Evolutionary conservation across 1,140 invertebrate genomes (phyloP).

Genomic region (Drosophila sturtevanti): DNA sequence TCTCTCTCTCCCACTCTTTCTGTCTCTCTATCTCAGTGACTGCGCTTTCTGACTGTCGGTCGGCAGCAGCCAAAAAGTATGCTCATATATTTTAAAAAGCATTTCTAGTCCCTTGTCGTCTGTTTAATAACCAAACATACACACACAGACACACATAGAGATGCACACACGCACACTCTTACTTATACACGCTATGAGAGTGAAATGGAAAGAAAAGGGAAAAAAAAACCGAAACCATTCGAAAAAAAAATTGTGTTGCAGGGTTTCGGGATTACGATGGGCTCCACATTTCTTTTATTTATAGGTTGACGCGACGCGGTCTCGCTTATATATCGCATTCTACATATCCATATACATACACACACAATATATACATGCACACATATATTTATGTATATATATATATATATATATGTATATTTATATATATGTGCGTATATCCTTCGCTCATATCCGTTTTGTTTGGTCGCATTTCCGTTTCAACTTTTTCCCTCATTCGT

Average conservation of each 20-base stretch:
- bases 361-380: too few species aligned
- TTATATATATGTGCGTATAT: slow-evolving; percentile 31
- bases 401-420: neutral
- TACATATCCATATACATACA: slow-evolving; percentile 32
- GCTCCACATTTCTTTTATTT: slow-evolving; percentile 64
- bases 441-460: slow-evolving; percentile 65
- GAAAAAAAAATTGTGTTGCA: slow-evolving; percentile 45
- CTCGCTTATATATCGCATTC: slow-evolving; percentile 56
- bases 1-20: neutral
- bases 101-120: slow-evolving; percentile 42
- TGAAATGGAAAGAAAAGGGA: neutral
- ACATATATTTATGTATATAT: neutral
- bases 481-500: slow-evolving; percentile 46
- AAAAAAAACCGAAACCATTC: neutral
- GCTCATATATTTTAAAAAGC: slow-evolving; percentile 57
- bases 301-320: slow-evolving; percentile 66
- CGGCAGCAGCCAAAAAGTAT: slow-evolving; percentile 47
- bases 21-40: neutral
- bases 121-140: slow-evolving; percentile 55
- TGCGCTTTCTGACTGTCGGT: slow-evolving; percentile 49
- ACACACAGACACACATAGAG: neutral
- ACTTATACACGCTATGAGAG: neutral
- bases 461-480: slow-evolving; percentile 71
- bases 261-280: slow-evolving; percentile 37
- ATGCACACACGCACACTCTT: neutral